phyloP scores from a whole-genome alignment of 2,797 vertebrate species.

The Margarornis squamiger region DNA sequence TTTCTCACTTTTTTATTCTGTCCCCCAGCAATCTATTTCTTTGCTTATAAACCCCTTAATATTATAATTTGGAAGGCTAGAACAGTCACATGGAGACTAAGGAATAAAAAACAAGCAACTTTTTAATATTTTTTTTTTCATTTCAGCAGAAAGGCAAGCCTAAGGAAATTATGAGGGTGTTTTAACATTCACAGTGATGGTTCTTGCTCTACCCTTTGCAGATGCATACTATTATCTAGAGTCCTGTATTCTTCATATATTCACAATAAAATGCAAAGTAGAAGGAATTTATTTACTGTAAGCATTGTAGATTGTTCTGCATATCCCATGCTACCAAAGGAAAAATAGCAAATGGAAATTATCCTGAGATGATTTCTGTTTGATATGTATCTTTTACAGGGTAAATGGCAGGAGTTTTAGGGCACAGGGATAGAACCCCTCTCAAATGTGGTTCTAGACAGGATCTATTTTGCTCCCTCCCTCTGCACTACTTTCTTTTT shows the following conservation, averaged over 20 bases:
- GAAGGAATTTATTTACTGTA: neutral
- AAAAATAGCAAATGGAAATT: neutral
- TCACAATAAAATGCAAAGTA: neutral
- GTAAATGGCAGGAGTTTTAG: neutral
- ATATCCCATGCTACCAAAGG: neutral
- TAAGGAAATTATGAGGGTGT: neutral
- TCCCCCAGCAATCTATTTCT: neutral
- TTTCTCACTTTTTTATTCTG: neutral
- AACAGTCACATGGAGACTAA: neutral
- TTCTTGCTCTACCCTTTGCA: neutral
- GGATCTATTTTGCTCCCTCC: neutral
- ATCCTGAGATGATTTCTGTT: neutral
- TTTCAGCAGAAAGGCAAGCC: neutral
- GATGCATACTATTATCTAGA: neutral
- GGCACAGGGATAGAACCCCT: neutral
- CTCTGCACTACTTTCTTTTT: neutral
- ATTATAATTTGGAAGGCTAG: neutral
- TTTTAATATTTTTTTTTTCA: neutral
- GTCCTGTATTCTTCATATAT: neutral
- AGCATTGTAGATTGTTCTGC: neutral
- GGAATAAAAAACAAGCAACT: accelerated
- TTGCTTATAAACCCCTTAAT: neutral
- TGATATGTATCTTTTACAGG: neutral
- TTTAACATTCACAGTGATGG: neutral
- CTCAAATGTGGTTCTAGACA: neutral